phyloP scores from a whole-genome alignment of 2,797 vertebrate genomes.

The Leuciscus waleckii region DNA sequence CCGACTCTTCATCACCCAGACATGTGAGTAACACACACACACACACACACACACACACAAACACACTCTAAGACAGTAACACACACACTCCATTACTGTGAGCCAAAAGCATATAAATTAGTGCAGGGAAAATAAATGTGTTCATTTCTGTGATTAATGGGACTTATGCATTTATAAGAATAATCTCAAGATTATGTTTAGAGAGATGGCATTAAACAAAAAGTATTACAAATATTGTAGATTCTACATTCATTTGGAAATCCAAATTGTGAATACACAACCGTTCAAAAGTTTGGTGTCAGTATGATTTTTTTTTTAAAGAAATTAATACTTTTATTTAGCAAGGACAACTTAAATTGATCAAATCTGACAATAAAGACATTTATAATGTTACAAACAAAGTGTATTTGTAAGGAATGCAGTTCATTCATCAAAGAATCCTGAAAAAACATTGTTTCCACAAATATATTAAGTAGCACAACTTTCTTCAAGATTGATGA shows the following conservation, averaged over 20 bases:
- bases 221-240: not conserved
- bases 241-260: not conserved
- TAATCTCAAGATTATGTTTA: not conserved
- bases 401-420: not conserved
- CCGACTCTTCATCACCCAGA: slow-evolving; percentile 97
- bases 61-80: not conserved
- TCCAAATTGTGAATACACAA: not conserved
- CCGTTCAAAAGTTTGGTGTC: not conserved
- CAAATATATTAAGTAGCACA: not conserved
- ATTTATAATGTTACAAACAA: not conserved
- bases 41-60: not conserved
- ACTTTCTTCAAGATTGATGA: not conserved
- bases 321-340: not conserved
- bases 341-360: not conserved
- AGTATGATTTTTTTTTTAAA: not conserved
- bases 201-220: not conserved
- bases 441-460: not conserved
- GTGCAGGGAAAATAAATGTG: not conserved
- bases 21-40: slow-evolving; percentile 85
- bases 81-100: not conserved
- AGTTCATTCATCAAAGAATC: not conserved
- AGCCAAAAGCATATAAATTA: not conserved
- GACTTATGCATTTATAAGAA: not conserved
- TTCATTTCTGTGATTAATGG: not conserved
- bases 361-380: not conserved